Evolutionary conservation across 1,140 invertebrate species (phyloP).

Genomic region (Drosophila nannoptera): DNA sequence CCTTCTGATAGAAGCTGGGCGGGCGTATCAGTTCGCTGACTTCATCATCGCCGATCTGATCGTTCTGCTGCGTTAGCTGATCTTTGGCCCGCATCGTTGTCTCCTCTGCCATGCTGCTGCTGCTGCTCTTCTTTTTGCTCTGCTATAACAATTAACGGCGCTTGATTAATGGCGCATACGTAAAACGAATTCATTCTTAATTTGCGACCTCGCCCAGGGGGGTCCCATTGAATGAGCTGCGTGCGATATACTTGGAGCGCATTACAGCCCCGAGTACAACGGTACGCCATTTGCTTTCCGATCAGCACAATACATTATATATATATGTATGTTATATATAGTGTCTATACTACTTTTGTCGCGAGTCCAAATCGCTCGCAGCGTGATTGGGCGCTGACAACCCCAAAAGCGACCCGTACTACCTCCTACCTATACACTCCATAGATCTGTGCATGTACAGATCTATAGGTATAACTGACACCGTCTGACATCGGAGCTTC

Average conservation of each 20-base stretch:
- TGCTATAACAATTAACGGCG: constrained; percentile 20
- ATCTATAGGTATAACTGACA: constrained; percentile 20
- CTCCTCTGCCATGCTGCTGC: constrained; percentile 49
- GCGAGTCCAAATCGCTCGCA: constrained; percentile 32
- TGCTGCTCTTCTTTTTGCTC: constrained; percentile 5
- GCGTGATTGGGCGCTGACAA: constrained; percentile 58
- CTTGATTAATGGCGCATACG: constrained; percentile 24
- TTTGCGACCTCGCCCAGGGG: neutral
- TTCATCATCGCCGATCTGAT: constrained; percentile 68
- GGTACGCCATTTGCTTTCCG: no score
- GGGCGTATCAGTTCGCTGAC: constrained; percentile 56
- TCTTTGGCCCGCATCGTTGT: constrained; percentile 46
- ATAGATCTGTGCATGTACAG: neutral
- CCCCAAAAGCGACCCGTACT: constrained; percentile 10
- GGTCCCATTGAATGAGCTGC: no score
- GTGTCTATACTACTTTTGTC: neutral
- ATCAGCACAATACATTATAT: no score
- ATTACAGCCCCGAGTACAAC: no score
- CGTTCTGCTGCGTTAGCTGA: constrained; percentile 42
- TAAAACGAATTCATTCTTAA: no score
- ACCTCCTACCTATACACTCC: neutral
- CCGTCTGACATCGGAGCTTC: constrained; percentile 33
- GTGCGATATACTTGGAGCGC: no score
- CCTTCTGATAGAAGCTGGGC: constrained; percentile 53
- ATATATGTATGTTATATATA: neutral